Evolutionary conservation across 2,888 invertebrate species (phyloP).

Genomic region (Girardia tigrina): DNA sequence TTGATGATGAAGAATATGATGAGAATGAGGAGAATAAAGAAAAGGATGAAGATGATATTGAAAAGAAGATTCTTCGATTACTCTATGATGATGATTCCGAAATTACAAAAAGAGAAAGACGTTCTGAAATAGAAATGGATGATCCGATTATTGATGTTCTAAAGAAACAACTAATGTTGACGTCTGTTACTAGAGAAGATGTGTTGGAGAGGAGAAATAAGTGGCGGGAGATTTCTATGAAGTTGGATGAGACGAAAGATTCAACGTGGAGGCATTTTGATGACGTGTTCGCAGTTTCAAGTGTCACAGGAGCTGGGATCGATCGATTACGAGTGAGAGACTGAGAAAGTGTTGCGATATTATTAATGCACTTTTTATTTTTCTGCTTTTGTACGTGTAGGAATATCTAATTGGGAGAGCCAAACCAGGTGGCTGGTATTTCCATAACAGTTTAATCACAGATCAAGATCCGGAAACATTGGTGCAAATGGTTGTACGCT

Average conservation of each 20-base stretch:
- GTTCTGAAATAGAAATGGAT: background rate
- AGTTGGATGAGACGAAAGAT: background rate
- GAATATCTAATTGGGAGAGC: conserved; percentile 53
- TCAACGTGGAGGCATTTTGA: conserved; percentile 62
- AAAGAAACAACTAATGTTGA: conserved; percentile 24
- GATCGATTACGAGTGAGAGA: conserved; percentile 58
- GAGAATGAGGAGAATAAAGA: too few species aligned
- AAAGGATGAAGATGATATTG: too few species aligned
- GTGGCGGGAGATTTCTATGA: conserved; percentile 31
- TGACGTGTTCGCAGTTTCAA: conserved; percentile 79
- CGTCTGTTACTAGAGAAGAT: conserved; percentile 30
- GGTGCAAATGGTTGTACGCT: conserved; percentile 63
- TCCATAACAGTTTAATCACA: conserved; percentile 59
- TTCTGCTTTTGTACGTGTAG: too few species aligned
- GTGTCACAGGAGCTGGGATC: conserved; percentile 64
- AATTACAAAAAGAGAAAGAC: too few species aligned
- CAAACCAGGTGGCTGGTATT: conserved; percentile 59
- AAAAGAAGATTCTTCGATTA: too few species aligned
- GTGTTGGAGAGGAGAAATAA: background rate
- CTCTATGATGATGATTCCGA: too few species aligned
- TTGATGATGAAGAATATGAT: conserved; percentile 25
- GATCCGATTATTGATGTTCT: conserved; percentile 10
- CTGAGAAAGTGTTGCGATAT: too few species aligned
- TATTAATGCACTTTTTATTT: too few species aligned
- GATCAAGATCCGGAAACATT: conserved; percentile 62